A percentile compares a stretch with the other conserved stretches of the same genome.
These are phyloP conservation scores for Megamerina dolium DNA, from an alignment of 2,888 invertebrate species.

Conservation along the genomic window DNA sequence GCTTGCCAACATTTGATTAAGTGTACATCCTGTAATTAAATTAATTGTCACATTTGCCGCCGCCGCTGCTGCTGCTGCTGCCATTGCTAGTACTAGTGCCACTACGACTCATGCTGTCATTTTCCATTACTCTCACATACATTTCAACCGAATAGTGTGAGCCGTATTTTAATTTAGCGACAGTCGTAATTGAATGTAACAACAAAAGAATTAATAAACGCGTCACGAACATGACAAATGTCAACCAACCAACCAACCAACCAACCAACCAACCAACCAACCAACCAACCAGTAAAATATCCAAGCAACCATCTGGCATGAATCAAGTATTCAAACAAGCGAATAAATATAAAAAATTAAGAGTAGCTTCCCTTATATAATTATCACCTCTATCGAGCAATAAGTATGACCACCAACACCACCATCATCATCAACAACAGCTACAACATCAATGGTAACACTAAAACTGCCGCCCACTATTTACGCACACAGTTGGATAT, in stretches of 20 bases:
- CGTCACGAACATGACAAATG: conserved; percentile 2
- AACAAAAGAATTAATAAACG: conserved; percentile 4
- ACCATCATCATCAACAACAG: conserved; percentile 2
- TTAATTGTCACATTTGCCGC: background rate
- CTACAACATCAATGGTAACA: background rate
- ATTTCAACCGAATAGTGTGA: too few relatives aligned
- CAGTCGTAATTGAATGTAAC: conserved; percentile 3
- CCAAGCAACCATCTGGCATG: too few relatives aligned
- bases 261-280: too few relatives aligned
- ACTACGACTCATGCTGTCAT: too few relatives aligned
- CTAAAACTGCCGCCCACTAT: conserved; percentile 2
- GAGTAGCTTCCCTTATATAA: too few relatives aligned
- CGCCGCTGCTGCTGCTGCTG: background rate
- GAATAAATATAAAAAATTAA: too few relatives aligned
- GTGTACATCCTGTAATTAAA: background rate
- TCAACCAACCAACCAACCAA: background rate
- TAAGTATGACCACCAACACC: conserved; percentile 8
- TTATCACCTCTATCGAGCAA: too few relatives aligned
- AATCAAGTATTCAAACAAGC: too few relatives aligned
- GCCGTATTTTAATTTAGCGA: background rate
- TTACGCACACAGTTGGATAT: background rate
- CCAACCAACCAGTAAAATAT: too few relatives aligned
- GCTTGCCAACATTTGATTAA: background rate
- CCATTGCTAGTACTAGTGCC: too few relatives aligned
- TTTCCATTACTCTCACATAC: too few relatives aligned